A percentile compares a stretch with the other conserved stretches of the same genome.
Evolutionary conservation across 2,113 vertebrate species (phyloP).

Genomic region (Mellivora capensis): DNA sequence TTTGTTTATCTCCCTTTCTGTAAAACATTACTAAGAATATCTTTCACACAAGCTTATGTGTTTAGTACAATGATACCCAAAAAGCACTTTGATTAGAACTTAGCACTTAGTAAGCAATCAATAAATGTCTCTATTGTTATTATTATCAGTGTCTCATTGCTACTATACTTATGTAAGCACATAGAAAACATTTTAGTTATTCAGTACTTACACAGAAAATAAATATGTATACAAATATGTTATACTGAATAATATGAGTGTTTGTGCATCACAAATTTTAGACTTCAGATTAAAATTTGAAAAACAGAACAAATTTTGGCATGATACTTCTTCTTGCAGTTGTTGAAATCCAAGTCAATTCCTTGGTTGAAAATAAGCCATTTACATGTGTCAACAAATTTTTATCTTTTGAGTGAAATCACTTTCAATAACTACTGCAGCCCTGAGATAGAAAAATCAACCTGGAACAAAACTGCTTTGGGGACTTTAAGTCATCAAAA

Average conservation of each 20-base stretch:
- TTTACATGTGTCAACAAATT: slow-evolving; percentile 64
- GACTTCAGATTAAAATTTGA: background rate
- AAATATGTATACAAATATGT: background rate
- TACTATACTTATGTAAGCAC: background rate
- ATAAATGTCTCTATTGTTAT: background rate
- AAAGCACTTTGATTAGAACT: background rate
- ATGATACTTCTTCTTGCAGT: background rate
- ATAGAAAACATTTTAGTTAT: background rate
- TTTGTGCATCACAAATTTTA: background rate
- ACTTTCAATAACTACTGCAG: slow-evolving; percentile 33
- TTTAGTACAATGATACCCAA: background rate
- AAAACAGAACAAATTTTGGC: background rate
- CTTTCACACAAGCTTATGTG: background rate
- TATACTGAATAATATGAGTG: background rate
- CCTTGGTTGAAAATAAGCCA: slow-evolving; percentile 48
- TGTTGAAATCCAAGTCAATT: background rate
- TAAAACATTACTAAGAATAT: background rate
- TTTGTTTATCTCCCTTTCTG: background rate
- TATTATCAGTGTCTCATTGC: background rate
- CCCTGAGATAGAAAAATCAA: slow-evolving; percentile 51
- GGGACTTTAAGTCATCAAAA: slow-evolving; percentile 26
- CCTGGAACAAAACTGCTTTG: slow-evolving; percentile 39
- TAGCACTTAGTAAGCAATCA: background rate
- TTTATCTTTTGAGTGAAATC: slow-evolving; percentile 66
- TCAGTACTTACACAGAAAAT: background rate